A percentile compares a stretch with the other conserved stretches of the same genome.
These are phyloP conservation scores for Automeris io DNA, from an alignment of 2,888 invertebrate species.

Conservation along the genomic window DNA sequence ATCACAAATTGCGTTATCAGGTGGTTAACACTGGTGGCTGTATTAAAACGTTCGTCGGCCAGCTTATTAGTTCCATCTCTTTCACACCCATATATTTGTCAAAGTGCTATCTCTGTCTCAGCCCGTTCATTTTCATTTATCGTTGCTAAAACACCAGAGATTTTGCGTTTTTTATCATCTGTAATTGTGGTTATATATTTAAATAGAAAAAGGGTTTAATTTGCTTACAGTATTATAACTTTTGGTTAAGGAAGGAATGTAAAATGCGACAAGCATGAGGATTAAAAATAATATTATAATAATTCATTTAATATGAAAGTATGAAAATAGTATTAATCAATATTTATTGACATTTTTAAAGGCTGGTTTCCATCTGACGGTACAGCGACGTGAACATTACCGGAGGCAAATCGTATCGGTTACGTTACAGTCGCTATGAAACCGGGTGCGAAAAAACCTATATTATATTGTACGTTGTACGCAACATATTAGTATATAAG, in stretches of 20 bases:
- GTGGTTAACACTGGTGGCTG: too few relatives aligned
- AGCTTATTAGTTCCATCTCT: too few relatives aligned
- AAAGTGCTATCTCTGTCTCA: too few relatives aligned
- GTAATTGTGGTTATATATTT: too few relatives aligned
- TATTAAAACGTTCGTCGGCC: too few relatives aligned
- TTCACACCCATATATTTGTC: too few relatives aligned
- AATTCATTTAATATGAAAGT: constrained; percentile 7
- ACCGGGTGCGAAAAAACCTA: background rate
- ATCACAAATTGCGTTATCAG: too few relatives aligned
- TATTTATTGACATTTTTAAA: constrained; percentile 12
- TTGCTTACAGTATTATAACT: background rate
- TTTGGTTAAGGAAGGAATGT: background rate
- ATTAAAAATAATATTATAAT: constrained; percentile 1
- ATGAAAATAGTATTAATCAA: constrained; percentile 17
- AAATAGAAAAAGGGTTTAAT: too few relatives aligned
- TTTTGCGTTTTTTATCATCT: too few relatives aligned
- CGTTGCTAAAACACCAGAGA: too few relatives aligned
- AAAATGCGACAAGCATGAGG: constrained; percentile 4
- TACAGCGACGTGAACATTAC: background rate
- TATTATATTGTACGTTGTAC: background rate
- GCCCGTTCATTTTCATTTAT: too few relatives aligned
- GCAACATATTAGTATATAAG: background rate
- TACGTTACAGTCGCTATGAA: background rate
- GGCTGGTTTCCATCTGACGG: constrained; percentile 2
- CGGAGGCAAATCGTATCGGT: background rate